Base-by-base conservation (phyloP, 2,888 invertebrate species). In the Myopa tessellatipennis region DNA sequence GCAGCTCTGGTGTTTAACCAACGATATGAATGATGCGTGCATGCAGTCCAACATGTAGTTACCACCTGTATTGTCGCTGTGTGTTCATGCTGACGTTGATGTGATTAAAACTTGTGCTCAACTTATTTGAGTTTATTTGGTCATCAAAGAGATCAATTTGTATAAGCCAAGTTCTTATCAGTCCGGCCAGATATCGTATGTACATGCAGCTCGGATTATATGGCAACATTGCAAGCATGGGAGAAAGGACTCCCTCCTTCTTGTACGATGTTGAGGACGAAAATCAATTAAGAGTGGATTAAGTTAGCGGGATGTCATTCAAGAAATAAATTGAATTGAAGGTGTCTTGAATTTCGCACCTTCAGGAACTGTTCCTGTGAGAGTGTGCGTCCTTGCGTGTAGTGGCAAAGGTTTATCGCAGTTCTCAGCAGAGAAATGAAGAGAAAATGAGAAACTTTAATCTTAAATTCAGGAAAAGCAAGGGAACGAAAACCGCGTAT, bases 271-370 rank as follows among this genome's bases (percentile, higher is more conserved):
- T n/a, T 61, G 7, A 61, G 61, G 8, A 38, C 16, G 14, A 65
- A 65, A 65, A 38, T 65, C 65, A 65, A 65, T 65, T 65, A 65
- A 65, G 65, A 14, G 4, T 65, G 65, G 65, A 65, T 65, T 65
- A 65, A 65, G 65, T 65, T 65, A 38, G 65, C 65, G 36, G 38
- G 2, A 38, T 36, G 65, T 65, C 38, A 14, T 38, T 38, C 65
- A 36, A 36, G 65, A 10, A 61, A 4, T 58, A 58, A 63, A 63
- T 63, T 63, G n/a, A 58, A 58, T 58, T 58, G 61, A 34, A 63
- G 61, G 61, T 63, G 34, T 34, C 26, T 63, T 63, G 26, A 63
- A 63, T 60, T 5, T 0, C n/a, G 34, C 26, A 26, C 18, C 26
- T 69, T 52, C 18, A 18, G 5, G 40, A 6, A 1, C 10, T 69